phyloP scores from a whole-genome alignment of 2,113 vertebrate species.

The Eublepharis macularius region DNA sequence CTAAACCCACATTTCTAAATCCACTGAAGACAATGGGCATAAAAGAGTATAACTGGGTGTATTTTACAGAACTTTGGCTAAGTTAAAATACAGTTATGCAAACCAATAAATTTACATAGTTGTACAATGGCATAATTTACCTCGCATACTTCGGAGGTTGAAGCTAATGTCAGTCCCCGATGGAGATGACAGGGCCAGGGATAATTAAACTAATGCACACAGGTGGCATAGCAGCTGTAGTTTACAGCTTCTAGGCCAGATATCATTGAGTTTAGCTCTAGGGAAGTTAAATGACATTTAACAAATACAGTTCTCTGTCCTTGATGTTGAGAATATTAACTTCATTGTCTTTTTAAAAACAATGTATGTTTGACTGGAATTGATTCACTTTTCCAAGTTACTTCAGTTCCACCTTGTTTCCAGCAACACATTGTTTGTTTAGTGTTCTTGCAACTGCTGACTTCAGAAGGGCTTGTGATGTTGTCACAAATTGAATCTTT shows the following conservation, averaged over 20 bases:
- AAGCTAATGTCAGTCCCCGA: conserved; percentile 18
- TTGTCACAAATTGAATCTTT: conserved; percentile 6
- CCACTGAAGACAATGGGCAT: no score
- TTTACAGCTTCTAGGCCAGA: conserved; percentile 3
- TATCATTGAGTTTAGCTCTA: background rate
- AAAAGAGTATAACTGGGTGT: background rate
- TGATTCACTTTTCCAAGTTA: background rate
- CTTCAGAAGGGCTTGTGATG: background rate
- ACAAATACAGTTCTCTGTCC: background rate
- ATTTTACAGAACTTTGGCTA: background rate
- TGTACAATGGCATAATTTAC: background rate
- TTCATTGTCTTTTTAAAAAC: background rate
- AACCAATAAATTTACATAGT: conserved; percentile 13
- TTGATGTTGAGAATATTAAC: background rate
- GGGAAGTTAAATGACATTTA: conserved; percentile 21
- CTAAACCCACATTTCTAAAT: no score
- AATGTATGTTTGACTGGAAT: background rate
- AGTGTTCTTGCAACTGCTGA: background rate
- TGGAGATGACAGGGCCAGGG: conserved; percentile 14
- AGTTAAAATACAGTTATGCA: conserved; percentile 10
- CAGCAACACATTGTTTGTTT: background rate
- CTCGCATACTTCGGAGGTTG: conserved; percentile 31
- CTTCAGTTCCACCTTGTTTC: background rate
- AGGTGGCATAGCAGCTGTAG: conserved; percentile 47
- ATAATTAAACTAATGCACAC: conserved; percentile 9